Percentiles rank a stretch among this genome's conserved stretches.
These are phyloP conservation scores for Rallus limicola DNA, from an alignment of 2,113 vertebrate genomes.

Conservation along the genomic window DNA sequence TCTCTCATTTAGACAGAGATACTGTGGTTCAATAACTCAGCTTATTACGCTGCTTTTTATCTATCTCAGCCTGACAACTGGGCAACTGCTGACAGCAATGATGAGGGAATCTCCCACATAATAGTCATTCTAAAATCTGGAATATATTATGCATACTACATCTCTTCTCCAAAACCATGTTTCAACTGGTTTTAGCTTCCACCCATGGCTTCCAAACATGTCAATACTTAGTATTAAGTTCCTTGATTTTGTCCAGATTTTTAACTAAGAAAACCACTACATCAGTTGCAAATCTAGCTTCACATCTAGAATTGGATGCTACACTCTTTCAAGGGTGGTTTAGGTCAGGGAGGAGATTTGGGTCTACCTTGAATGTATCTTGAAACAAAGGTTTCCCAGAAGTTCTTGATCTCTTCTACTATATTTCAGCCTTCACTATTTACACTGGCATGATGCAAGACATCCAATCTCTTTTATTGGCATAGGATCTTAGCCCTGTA, in stretches of 20 bases:
- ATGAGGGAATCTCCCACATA: neutral
- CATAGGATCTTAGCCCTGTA: neutral
- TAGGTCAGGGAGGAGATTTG: neutral
- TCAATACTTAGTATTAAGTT: neutral
- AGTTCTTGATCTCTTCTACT: neutral
- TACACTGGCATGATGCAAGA: neutral
- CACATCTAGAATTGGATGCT: neutral
- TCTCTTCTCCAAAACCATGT: neutral
- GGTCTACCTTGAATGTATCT: neutral
- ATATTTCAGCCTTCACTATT: neutral
- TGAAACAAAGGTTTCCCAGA: neutral
- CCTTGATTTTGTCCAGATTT: neutral
- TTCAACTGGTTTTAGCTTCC: neutral
- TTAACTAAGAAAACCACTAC: neutral
- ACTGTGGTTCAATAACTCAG: neutral
- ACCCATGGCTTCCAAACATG: neutral
- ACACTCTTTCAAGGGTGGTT: neutral
- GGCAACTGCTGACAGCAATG: neutral
- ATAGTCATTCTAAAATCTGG: neutral
- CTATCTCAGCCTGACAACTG: conserved; percentile 12
- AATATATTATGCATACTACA: neutral
- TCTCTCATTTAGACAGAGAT: neutral
- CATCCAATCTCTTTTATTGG: neutral
- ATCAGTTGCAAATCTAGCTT: neutral
- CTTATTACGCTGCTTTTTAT: neutral